phyloP scores from a whole-genome alignment of 2,888 invertebrate genomes.

The Abscondita cerata region DNA sequence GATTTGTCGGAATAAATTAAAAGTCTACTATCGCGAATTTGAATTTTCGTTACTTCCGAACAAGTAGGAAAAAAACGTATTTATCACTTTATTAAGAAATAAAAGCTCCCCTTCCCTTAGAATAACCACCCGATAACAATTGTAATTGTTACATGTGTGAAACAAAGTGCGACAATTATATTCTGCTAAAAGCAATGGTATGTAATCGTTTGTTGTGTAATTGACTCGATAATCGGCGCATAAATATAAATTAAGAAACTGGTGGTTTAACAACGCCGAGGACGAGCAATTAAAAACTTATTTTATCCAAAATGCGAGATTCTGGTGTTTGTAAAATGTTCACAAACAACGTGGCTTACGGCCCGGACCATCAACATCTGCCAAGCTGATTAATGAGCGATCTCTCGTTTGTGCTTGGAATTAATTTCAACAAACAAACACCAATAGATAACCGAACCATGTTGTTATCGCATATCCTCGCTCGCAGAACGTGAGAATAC shows the following conservation, averaged over 20 bases:
- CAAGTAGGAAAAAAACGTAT: too few species aligned
- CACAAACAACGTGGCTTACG: slow-evolving; percentile 12
- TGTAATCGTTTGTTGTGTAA: not conserved
- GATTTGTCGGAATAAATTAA: too few species aligned
- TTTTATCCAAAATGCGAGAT: not conserved
- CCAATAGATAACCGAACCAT: slow-evolving; percentile 55
- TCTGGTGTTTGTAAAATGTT: not conserved
- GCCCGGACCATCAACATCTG: slow-evolving; percentile 45
- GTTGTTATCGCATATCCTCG: slow-evolving; percentile 52
- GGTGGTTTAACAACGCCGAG: not conserved
- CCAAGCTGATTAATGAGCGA: slow-evolving; percentile 55
- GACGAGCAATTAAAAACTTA: too few species aligned
- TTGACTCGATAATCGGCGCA: too few species aligned
- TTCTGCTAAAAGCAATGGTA: not conserved
- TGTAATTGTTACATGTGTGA: too few species aligned
- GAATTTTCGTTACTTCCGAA: too few species aligned
- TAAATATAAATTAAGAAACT: too few species aligned
- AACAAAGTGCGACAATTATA: not conserved
- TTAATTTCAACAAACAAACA: slow-evolving; percentile 58
- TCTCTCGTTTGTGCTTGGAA: slow-evolving; percentile 54
- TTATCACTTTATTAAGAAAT: too few species aligned
- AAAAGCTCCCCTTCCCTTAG: too few species aligned
- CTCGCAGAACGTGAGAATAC: slow-evolving; percentile 58
- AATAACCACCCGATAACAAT: too few species aligned
- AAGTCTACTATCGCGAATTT: too few species aligned